Evolutionary conservation across 2,797 vertebrate genomes (phyloP), one percentile per base, ranked within the genome.

Genomic region (Lepilemur ruficaudatus): DNA sequence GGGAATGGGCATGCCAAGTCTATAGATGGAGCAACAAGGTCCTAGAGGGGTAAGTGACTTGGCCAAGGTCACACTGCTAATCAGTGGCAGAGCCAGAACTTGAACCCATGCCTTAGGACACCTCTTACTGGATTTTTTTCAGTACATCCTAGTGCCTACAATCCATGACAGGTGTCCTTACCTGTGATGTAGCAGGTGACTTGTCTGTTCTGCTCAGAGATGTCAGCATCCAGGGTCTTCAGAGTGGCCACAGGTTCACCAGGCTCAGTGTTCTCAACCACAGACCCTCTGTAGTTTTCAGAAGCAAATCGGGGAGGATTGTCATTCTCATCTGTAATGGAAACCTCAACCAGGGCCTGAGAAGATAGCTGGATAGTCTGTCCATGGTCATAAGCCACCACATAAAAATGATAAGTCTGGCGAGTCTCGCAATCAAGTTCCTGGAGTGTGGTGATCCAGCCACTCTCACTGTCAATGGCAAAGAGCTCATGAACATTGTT

Each of bases 181-280:
- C 99, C 99, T 97, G 99, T 99, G 97, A 99, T 99, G 97, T 99
- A 99, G 98, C 99, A 99, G 0, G 99, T 99, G 97, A 99, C 99
- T 0, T 99, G 99, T 30, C 99, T 99, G 97, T 99, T 99, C 98
- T 99, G 99, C 97, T 99, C 98, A 0, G 99, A 99, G 87, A 99
- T 98, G 57, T 99, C 99, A 0, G 98, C 98, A 52, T 99, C 99
- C 0, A 98, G 95, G 84, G 99, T 99, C 30, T 98, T 99, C 98
- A 99, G 99, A 7, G 99, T 99, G 89, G 99, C 94, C 13, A 99
- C 98, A 4, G 98, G 98, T 48, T 99, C 99, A 0, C 99, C 99
- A 0, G 99, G 99, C 61, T 98, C 98, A 2, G 99, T 98, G 22
- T 99, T 99, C 98, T 99, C 99, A 59, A 99, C 98, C 41, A 99